Conservation (phyloP, 2,888 invertebrate genomes). For the Synanthedon vespiformis region DNA sequence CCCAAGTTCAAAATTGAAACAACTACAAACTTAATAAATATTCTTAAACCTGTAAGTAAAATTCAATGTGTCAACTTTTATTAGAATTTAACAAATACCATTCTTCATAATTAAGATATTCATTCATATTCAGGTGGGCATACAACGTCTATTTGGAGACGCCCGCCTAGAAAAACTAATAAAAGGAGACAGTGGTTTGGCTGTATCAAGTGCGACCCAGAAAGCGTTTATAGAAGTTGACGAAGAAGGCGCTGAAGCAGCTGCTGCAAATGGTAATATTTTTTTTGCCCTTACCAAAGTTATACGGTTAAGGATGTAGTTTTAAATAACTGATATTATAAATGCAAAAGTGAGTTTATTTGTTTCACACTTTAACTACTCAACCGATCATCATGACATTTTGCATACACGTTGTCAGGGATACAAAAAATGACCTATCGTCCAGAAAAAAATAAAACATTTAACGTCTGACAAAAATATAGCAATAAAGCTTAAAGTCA, state of each 20-base stretch:
- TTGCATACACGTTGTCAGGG: too few species aligned
- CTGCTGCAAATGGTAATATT: conserved; percentile 80
- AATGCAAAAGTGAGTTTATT: too few species aligned
- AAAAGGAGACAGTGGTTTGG: conserved; percentile 45
- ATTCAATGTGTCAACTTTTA: neutral
- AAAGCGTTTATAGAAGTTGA: conserved; percentile 88
- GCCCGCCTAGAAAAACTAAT: conserved; percentile 77
- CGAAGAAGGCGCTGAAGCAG: conserved; percentile 88
- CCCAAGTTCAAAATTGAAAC: conserved; percentile 87
- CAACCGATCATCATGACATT: too few species aligned
- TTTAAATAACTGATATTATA: too few species aligned
- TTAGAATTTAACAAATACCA: neutral
- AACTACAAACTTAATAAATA: conserved; percentile 71
- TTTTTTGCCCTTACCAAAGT: neutral
- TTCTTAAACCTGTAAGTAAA: conserved; percentile 70
- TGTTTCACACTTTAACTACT: too few species aligned
- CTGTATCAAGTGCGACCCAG: conserved; percentile 77
- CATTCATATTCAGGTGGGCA: conserved; percentile 23
- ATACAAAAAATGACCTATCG: too few species aligned
- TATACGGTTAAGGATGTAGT: too few species aligned
- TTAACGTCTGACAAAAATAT: too few species aligned
- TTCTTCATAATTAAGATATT: neutral
- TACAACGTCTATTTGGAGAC: conserved; percentile 26
- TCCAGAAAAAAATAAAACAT: too few species aligned
- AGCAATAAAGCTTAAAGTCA: too few species aligned